phyloP scores from a whole-genome alignment of 2,888 invertebrate species.

The Melipona beecheii region DNA sequence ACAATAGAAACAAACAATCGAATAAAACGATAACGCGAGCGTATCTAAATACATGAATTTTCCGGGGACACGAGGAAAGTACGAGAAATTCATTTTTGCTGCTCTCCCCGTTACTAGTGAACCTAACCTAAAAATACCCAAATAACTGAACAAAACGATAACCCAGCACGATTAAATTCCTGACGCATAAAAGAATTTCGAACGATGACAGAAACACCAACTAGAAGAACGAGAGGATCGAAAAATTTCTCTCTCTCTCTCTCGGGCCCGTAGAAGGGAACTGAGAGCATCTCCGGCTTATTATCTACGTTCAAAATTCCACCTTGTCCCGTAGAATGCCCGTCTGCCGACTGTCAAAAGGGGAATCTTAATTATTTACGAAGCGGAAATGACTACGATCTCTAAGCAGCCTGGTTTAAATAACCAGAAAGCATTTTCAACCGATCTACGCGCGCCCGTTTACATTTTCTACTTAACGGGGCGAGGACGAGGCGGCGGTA shows the following conservation, averaged over 20 bases:
- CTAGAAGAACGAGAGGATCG: too few relatives aligned
- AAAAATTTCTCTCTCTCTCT: too few relatives aligned
- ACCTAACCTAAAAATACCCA: too few relatives aligned
- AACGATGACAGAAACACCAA: too few relatives aligned
- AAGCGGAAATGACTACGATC: constrained; percentile 14
- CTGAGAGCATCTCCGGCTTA: background rate
- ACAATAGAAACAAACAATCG: background rate
- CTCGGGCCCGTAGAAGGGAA: background rate
- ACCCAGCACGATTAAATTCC: too few relatives aligned
- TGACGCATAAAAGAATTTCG: too few relatives aligned
- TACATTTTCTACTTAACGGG: constrained; percentile 6
- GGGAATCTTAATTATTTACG: constrained; percentile 21
- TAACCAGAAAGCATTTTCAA: background rate
- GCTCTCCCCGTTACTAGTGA: too few relatives aligned
- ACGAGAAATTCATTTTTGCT: too few relatives aligned
- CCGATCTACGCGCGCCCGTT: background rate
- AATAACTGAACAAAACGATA: too few relatives aligned
- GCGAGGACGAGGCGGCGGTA: constrained; percentile 17
- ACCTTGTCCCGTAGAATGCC: background rate
- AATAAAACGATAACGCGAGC: too few relatives aligned
- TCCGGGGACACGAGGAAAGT: too few relatives aligned
- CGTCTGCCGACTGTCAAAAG: background rate
- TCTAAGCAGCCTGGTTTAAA: background rate
- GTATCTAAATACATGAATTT: too few relatives aligned
- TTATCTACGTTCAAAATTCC: constrained; percentile 4